phyloP scores from a whole-genome alignment of 2,797 vertebrate genomes.

The Spinus olivaceus region DNA sequence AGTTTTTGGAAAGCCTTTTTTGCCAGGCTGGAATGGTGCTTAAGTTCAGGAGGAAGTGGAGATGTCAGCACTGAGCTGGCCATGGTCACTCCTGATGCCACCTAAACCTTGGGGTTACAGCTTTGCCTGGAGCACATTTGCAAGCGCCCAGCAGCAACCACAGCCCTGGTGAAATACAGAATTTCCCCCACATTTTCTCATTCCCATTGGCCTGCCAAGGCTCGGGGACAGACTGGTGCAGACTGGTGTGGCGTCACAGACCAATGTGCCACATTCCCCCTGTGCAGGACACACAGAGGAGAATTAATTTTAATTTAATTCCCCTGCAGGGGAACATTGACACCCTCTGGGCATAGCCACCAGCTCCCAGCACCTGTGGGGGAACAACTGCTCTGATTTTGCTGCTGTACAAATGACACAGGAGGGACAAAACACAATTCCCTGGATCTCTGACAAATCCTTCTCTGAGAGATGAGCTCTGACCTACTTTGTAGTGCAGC shows the following conservation, averaged over 20 bases:
- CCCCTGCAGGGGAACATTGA: neutral
- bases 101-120: neutral
- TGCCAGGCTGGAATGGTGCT: neutral
- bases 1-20: neutral
- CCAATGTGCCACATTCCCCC: neutral
- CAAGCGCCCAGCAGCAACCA: neutral
- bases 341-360: neutral
- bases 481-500: neutral
- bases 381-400: neutral
- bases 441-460: neutral
- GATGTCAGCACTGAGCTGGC: accelerated
- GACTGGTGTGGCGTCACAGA: neutral
- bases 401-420: neutral
- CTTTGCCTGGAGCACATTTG: neutral
- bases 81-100: neutral
- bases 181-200: accelerated
- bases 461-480: slow-evolving; percentile 30
- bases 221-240: neutral
- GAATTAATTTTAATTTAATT: neutral
- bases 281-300: neutral
- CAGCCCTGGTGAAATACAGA: accelerated
- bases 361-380: neutral
- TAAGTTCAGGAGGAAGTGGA: neutral
- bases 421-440: neutral
- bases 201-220: neutral